Base-by-base conservation (phyloP, 2,888 invertebrate species). In the Chrysolina oricalcia region DNA sequence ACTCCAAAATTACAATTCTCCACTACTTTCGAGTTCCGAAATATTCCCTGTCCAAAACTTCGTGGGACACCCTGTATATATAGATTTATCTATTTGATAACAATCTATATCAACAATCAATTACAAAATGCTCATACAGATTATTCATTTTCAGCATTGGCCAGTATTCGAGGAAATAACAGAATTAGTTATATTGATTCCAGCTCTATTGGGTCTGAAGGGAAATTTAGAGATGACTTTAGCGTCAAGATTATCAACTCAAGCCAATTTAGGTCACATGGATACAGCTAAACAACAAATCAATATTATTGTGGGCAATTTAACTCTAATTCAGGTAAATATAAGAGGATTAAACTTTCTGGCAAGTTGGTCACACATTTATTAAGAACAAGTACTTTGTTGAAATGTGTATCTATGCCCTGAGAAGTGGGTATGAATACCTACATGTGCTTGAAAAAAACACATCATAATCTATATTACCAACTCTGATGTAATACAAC, bases 181-280 rank as follows among this genome's bases (percentile, higher is more conserved):
- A 56, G 94, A 94, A 86, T 90, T 94, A 73, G 93, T 94, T 85
- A 94, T 95, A 79, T 88, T 95, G 89, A 93, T 95, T 65, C 95
- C 95, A 41, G 93, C 95, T 0, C 88, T 95, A 73, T 89, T 96
- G 75, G 96, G 95, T 3, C 89, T 96, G 66, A 96, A 96, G 88
- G 96, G 96, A 27, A 95, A 95, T 86, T 89, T 96, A 80, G 95
- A 96, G 88, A 96, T 96, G 95, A 95, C 95, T 0, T 88, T 96
- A 74, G 95, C 95, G 0, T 94, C 95, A 19, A 89, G 96, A 72
- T 89, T 96, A 10, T 95, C 95, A 10, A 96, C 96, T 0, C 93
- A 94, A 89, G 92, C 94, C 11, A 94, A 95, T 88, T 89, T 95
- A 77, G 95, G 95, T 13, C 92, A 93, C 84, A 93, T 95, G 93